A percentile compares a stretch with the other conserved stretches of the same genome.
Evolutionary conservation across 2,888 invertebrate species (phyloP).

Genomic region (Fabriciana adippe): DNA sequence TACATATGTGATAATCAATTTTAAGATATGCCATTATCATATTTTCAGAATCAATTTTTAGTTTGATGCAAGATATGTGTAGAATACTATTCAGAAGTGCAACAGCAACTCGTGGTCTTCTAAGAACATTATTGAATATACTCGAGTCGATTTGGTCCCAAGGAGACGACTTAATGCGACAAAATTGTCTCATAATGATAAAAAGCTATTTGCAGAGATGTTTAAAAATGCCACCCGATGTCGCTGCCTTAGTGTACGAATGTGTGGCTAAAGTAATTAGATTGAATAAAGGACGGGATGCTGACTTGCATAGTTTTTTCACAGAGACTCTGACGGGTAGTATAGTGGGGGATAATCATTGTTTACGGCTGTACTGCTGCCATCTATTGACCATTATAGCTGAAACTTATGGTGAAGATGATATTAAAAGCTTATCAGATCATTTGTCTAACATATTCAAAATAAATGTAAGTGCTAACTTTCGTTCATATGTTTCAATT

Average conservation of each 20-base stretch:
- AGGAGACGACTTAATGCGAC: slow-evolving; percentile 54
- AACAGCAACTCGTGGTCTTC: slow-evolving; percentile 57
- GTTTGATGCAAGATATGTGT: slow-evolving; percentile 67
- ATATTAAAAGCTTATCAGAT: slow-evolving; percentile 50
- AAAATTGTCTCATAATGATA: slow-evolving; percentile 74
- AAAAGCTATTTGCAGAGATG: slow-evolving; percentile 66
- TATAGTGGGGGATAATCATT: slow-evolving; percentile 59
- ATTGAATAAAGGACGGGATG: slow-evolving; percentile 51
- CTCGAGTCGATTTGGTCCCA: slow-evolving; percentile 60
- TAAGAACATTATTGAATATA: slow-evolving; percentile 59
- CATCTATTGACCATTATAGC: slow-evolving; percentile 57
- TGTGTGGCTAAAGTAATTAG: slow-evolving; percentile 64
- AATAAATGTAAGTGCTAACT: slow-evolving; percentile 56
- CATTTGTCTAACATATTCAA: slow-evolving; percentile 62
- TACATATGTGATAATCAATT: not conserved
- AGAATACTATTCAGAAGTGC: slow-evolving; percentile 64
- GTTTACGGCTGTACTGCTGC: slow-evolving; percentile 65
- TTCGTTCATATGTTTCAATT: not conserved
- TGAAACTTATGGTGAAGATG: slow-evolving; percentile 47
- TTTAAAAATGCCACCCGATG: slow-evolving; percentile 55
- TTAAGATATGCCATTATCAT: not conserved
- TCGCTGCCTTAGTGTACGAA: slow-evolving; percentile 67
- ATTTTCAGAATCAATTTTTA: slow-evolving; percentile 62
- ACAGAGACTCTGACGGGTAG: slow-evolving; percentile 54
- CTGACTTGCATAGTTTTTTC: slow-evolving; percentile 51